A percentile compares a stretch with the other conserved stretches of the same genome.
Conservation (phyloP, 2,113 vertebrate genomes). For the Clarias macrocephalus region DNA sequence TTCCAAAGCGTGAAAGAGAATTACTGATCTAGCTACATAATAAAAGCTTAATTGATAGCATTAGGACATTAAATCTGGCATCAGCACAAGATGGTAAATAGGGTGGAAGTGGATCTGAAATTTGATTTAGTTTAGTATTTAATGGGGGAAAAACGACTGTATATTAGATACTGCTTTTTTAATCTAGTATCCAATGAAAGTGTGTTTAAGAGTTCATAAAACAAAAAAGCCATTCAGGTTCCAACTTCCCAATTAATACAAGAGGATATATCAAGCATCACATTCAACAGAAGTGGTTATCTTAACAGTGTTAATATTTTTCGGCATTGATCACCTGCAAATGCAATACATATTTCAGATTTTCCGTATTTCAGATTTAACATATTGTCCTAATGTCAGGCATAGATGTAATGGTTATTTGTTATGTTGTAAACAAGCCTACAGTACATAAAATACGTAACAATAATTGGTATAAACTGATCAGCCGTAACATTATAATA, state of each 20-base stretch:
- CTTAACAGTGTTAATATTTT: background rate
- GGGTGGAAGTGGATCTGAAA: background rate
- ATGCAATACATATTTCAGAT: background rate
- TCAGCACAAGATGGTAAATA: background rate
- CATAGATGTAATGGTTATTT: no score
- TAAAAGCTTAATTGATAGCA: background rate
- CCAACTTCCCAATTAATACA: background rate
- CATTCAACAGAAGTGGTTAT: background rate
- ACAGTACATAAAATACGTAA: no score
- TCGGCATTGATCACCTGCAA: background rate
- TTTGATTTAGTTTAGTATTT: background rate
- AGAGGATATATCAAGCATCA: background rate
- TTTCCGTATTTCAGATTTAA: no score
- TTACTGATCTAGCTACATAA: background rate
- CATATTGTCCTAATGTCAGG: no score
- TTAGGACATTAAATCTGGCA: background rate
- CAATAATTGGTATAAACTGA: no score
- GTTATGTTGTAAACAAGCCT: no score
- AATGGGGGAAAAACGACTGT: background rate
- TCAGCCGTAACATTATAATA: no score
- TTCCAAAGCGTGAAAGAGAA: background rate
- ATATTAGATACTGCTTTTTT: background rate
- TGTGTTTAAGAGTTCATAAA: background rate
- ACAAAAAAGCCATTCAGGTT: background rate
- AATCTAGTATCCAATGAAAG: background rate